Evolutionary conservation across 2,888 invertebrate genomes (phyloP), one percentile per base, ranked within the genome.

Genomic region (Sepiola atlantica): DNA sequence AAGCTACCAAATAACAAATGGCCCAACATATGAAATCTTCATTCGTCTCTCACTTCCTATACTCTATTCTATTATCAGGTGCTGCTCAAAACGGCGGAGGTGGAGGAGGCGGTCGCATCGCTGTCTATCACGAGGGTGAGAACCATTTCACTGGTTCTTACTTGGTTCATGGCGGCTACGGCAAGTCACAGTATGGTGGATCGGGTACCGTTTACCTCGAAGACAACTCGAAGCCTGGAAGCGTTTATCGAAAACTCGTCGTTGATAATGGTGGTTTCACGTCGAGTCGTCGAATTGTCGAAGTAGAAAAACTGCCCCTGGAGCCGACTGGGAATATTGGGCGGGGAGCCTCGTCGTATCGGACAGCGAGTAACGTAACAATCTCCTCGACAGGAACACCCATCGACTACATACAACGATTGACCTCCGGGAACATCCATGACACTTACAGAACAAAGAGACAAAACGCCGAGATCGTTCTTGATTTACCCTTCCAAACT

Each of bases 21-120:
- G 20, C 0, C 21, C 57, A 21, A 24, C 6, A 61, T 21, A 61
- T 61, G 20, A 20, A 77, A 77, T n/a, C n/a, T 77, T 28, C n/a
- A 10, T 14, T 24, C 77, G n/a, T 77, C 28, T 12, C 21, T 77
- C 32, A n/a, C n/a, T n/a, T 77, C 8, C n/a, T n/a, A 3, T 77
- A 16, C 2, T 77, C 57, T 18, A 2, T 24, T 91, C 10, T 28
- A 92, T 94, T 91, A 45, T 54, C 93, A 95, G 96, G 95, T 93
- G 95, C 95, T 35, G 45, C 94, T 32, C 28, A 21, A 8, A 93
- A 95, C 94, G 96, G 96, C 91, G 96, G 96, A 21, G 96, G 96
- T 54, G 96, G 96, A 21, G 96, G 94, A 45, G 96, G 96, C 91
- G 96, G 96, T 28, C 95, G 96, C 20, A 95, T 96, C n/a, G 96